These are phyloP conservation scores for Rhinopithecus roxellana DNA, from an alignment of 2,113 vertebrate genomes.

Conservation along the genomic window DNA sequence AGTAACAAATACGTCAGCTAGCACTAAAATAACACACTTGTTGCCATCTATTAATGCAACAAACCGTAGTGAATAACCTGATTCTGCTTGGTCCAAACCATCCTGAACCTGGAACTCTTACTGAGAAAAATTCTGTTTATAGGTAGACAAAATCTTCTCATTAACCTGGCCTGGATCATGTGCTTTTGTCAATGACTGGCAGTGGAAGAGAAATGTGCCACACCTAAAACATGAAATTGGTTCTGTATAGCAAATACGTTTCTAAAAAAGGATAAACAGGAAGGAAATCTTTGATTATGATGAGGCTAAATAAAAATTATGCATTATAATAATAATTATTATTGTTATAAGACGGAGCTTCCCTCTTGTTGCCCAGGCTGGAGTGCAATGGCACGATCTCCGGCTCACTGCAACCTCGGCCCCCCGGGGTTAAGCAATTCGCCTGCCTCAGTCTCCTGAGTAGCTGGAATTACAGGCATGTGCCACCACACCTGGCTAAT, in stretches of 20 bases:
- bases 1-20: background rate
- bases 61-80: background rate
- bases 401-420: no score
- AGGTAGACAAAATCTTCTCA: background rate
- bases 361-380: no score
- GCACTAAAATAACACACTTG: background rate
- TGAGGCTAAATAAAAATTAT: background rate
- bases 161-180: background rate
- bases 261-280: background rate
- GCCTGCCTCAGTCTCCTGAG: no score
- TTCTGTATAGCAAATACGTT: background rate
- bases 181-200: background rate
- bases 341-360: no score
- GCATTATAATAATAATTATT: no score
- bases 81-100: background rate
- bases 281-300: background rate
- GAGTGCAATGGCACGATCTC: no score
- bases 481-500: no score
- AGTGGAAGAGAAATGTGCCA: background rate
- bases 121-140: background rate
- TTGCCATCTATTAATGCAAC: background rate
- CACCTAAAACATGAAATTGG: fast-evolving
- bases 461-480: no score
- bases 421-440: no score
- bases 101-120: background rate